Evolutionary conservation across 2,113 vertebrate species (phyloP), one percentile per base, ranked within the genome.

Genomic region (Calyptomena viridis): DNA sequence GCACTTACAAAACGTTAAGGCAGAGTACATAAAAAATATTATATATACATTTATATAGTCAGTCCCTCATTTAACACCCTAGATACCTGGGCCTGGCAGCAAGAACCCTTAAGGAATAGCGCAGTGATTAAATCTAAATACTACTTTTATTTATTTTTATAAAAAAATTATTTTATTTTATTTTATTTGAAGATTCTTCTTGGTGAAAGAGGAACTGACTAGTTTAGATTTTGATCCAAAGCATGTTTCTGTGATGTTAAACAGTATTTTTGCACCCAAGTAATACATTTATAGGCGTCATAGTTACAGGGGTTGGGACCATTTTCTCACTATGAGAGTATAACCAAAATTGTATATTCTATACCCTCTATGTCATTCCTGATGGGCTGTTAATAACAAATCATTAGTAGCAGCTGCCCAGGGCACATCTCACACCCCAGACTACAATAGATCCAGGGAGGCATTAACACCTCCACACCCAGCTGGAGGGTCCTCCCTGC

Each of bases 131-230:
- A 66, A 66, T 10, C 7, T 33, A n/a, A 50, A 77, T 37, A 2
- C 1, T 0, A 4, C 1, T 1, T 16, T 4, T 42, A 6, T 11
- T 39, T 49, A 12, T 56, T 27, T 31, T 18, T 24, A n/a, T n/a
- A n/a, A n/a, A n/a, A n/a, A n/a, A n/a, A n/a, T n/a, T n/a, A n/a
- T 12, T 35, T 47, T 23, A 4, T 42, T 46, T 50, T 37, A 14
- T 35, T 35, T n/a, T 3, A 6, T 46, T 53, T 68, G 3, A 25
- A 46, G 5, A 14, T 35, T 72, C 18, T 14, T 5, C 11, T 6
- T 27, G 11, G 16, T 42, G 30, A 44, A 50, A 75, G 24, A 63
- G 3, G 12, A 75, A 12, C 10, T 19, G 62, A 53, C 2, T 8
- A 22, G 9, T 56, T 82, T 72, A 68, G 12, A 19, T 83, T 90